phyloP scores from a whole-genome alignment of 1,140 invertebrate genomes.

The Drosophila kikkawai region DNA sequence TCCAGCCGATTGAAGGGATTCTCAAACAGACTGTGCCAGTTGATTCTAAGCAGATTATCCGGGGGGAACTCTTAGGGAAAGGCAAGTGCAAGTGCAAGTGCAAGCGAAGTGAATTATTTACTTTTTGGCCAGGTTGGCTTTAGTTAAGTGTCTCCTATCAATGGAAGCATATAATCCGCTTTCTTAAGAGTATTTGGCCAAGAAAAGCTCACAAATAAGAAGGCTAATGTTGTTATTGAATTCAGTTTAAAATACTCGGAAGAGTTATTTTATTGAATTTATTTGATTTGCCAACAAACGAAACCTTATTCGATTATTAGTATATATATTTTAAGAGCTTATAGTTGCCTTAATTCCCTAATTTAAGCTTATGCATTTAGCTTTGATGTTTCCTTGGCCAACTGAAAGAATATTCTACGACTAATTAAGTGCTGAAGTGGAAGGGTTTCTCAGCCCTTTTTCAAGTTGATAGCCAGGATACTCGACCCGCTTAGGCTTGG shows the following conservation, averaged over 20 bases:
- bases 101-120: constrained; percentile 40
- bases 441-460: constrained; percentile 13
- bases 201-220: constrained; percentile 4
- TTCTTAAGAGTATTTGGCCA: constrained; percentile 14
- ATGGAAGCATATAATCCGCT: constrained; percentile 14
- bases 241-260: no score
- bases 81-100: constrained; percentile 10
- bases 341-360: constrained; percentile 2
- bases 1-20: constrained; percentile 50
- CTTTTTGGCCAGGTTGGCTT: constrained; percentile 22
- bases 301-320: no score
- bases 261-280: neutral
- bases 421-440: constrained; percentile 44
- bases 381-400: constrained; percentile 30
- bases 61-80: neutral
- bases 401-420: constrained; percentile 40
- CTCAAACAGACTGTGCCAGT: constrained; percentile 47
- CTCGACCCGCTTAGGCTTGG: constrained; percentile 25
- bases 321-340: neutral
- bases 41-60: constrained; percentile 46
- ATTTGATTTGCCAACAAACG: neutral
- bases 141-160: constrained; percentile 8
- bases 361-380: constrained; percentile 12
- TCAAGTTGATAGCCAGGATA: neutral
- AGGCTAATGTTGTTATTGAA: constrained; percentile 1